Evolutionary conservation across 1,140 invertebrate species (phyloP).

Genomic region (Seison nebaliae): DNA sequence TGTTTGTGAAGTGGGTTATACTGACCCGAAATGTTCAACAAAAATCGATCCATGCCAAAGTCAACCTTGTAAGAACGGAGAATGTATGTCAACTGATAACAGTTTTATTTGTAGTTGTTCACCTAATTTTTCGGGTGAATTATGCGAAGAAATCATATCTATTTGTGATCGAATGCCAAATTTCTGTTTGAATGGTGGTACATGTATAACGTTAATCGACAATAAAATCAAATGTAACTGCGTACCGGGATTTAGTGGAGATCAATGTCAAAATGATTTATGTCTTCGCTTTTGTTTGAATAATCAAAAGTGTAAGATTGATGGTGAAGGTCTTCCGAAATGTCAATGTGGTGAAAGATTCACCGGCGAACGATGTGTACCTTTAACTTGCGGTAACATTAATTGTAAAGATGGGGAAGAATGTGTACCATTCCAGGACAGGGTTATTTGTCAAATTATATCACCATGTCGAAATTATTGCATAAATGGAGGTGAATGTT

Average conservation of each 20-base stretch:
- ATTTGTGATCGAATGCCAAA: slow-evolving; percentile 43
- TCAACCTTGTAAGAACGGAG: slow-evolving; percentile 40
- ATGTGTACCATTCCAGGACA: slow-evolving; percentile 14
- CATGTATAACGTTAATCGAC: slow-evolving; percentile 8
- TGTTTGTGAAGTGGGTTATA: slow-evolving; percentile 35
- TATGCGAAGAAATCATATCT: slow-evolving; percentile 9
- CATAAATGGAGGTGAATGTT: slow-evolving; percentile 10
- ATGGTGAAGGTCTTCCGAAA: slow-evolving; percentile 42
- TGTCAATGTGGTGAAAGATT: slow-evolving; percentile 10
- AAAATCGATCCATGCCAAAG: slow-evolving; percentile 10
- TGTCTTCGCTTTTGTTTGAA: slow-evolving; percentile 5
- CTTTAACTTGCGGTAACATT: slow-evolving; percentile 1
- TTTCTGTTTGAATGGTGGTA: slow-evolving; percentile 11
- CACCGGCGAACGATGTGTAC: slow-evolving; percentile 11
- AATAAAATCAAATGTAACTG: slow-evolving; percentile 9
- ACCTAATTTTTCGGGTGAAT: slow-evolving; percentile 11
- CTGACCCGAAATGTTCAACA: slow-evolving; percentile 12
- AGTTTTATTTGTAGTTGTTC: slow-evolving; percentile 10
- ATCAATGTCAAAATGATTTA: slow-evolving; percentile 4
- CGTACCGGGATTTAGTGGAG: slow-evolving; percentile 1
- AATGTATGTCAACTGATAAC: slow-evolving; percentile 33
- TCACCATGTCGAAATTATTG: slow-evolving; percentile 45
- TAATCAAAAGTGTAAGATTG: slow-evolving; percentile 14
- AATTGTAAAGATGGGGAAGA: slow-evolving; percentile 6
- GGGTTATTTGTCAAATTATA: slow-evolving; percentile 20